phyloP scores from a whole-genome alignment of 2,888 invertebrate species.

The Junonia oenone region DNA sequence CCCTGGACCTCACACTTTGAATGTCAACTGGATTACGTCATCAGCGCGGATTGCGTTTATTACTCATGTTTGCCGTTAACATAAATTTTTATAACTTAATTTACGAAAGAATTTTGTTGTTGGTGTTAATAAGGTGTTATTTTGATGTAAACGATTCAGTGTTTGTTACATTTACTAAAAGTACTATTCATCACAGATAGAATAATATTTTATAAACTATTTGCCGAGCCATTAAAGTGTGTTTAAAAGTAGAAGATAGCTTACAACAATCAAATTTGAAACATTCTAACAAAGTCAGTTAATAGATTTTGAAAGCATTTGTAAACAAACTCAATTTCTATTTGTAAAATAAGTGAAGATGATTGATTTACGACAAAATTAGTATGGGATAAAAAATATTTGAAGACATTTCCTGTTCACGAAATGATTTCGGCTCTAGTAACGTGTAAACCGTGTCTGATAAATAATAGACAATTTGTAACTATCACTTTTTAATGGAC shows the following conservation, averaged over 20 bases:
- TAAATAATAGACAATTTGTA: conserved; percentile 50
- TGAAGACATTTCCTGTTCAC: conserved; percentile 23
- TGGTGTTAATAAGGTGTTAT: neutral
- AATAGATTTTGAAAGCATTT: neutral
- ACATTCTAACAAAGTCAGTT: neutral
- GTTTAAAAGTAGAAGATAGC: too few species aligned
- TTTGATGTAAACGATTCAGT: too few species aligned
- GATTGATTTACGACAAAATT: conserved; percentile 1
- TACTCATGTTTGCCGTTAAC: conserved; percentile 1
- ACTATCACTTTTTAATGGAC: conserved; percentile 73
- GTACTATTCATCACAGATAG: too few species aligned
- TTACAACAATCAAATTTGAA: neutral
- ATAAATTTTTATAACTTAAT: conserved; percentile 6
- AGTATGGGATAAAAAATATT: neutral
- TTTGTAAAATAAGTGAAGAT: neutral
- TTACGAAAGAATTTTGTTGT: neutral
- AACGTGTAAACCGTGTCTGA: conserved; percentile 20
- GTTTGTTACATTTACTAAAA: too few species aligned
- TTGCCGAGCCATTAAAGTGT: too few species aligned
- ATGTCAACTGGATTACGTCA: conserved; percentile 60
- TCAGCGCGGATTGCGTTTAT: conserved; percentile 26
- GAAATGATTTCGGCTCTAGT: conserved; percentile 13
- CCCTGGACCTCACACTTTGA: conserved; percentile 67
- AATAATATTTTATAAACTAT: too few species aligned
- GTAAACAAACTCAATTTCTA: neutral